A percentile compares a stretch with the other conserved stretches of the same genome.
Conservation (phyloP, 2,888 invertebrate species). For the Drosophila borealis region DNA sequence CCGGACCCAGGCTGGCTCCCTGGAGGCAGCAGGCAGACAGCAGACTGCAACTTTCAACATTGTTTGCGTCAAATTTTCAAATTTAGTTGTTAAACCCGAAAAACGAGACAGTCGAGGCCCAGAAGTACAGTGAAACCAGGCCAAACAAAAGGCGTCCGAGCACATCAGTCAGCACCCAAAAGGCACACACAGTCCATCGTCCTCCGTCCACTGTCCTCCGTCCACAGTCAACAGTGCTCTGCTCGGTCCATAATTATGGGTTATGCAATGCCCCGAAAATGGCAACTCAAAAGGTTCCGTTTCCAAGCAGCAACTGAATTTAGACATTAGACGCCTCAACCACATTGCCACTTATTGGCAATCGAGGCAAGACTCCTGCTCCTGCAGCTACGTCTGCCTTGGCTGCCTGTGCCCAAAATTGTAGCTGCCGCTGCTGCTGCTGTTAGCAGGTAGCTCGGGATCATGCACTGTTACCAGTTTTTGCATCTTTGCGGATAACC, state of each 20-base stretch:
- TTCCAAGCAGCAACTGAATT: constrained; percentile 61
- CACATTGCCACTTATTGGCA: constrained; percentile 77
- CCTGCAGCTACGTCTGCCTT: constrained; percentile 20
- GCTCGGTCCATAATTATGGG: constrained; percentile 65
- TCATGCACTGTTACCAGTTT: constrained; percentile 69
- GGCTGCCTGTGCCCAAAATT: constrained; percentile 15
- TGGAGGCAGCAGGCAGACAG: constrained; percentile 39
- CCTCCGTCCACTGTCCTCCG: no score
- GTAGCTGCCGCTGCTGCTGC: constrained; percentile 18
- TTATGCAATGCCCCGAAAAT: constrained; percentile 56
- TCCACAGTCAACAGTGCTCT: not conserved
- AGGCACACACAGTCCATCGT: constrained; percentile 8
- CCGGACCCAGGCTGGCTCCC: constrained; percentile 53
- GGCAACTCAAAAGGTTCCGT: constrained; percentile 49
- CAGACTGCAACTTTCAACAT: constrained; percentile 50
- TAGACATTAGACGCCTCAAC: constrained; percentile 76
- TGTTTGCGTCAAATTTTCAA: constrained; percentile 80
- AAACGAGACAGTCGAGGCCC: constrained; percentile 64
- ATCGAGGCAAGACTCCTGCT: constrained; percentile 47
- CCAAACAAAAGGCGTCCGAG: constrained; percentile 71
- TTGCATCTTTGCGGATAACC: constrained; percentile 78
- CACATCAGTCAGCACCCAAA: constrained; percentile 58
- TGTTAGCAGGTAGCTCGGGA: constrained; percentile 74
- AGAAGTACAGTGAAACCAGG: constrained; percentile 26
- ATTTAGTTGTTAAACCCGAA: constrained; percentile 81